Evolutionary conservation across 1,140 invertebrate species (phyloP).

Genomic region (Chlorops oryzae): DNA sequence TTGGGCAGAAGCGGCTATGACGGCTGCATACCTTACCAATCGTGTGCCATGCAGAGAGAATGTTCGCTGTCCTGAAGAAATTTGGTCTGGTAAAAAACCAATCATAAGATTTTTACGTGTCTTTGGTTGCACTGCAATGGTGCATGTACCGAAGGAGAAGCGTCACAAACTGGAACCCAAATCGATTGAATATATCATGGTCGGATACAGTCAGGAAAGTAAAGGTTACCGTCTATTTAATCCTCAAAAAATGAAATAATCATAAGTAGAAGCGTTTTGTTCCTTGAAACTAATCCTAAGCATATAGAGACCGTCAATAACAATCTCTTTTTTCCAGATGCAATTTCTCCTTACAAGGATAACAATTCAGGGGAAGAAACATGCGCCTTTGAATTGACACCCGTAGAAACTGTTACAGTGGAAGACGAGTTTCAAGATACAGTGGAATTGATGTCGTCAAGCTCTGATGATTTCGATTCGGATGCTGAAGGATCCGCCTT

Average conservation of each 20-base stretch:
- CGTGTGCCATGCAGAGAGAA: no score
- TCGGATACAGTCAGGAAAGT: slow-evolving; percentile 29
- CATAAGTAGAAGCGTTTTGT: slow-evolving; percentile 27
- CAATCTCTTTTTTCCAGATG: background rate
- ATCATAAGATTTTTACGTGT: slow-evolving; percentile 7
- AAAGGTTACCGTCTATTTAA: slow-evolving; percentile 32
- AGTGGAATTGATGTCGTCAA: background rate
- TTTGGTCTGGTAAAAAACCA: background rate
- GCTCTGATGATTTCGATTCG: no score
- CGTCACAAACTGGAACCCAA: slow-evolving; percentile 24
- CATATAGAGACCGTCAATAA: background rate
- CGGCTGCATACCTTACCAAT: slow-evolving; percentile 30
- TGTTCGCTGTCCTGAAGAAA: slow-evolving; percentile 24
- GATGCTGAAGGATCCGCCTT: no score
- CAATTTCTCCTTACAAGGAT: background rate
- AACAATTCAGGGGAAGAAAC: background rate
- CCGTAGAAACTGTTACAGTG: background rate
- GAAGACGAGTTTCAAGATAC: background rate
- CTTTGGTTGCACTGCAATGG: slow-evolving; percentile 11
- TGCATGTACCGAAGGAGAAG: slow-evolving; percentile 21
- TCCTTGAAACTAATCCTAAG: slow-evolving; percentile 24
- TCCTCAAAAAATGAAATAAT: slow-evolving; percentile 20
- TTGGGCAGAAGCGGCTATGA: slow-evolving; percentile 18
- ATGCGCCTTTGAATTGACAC: no score
- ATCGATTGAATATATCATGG: slow-evolving; percentile 23